Conservation (phyloP, 2,888 invertebrate species). For the Netelia virgata region DNA sequence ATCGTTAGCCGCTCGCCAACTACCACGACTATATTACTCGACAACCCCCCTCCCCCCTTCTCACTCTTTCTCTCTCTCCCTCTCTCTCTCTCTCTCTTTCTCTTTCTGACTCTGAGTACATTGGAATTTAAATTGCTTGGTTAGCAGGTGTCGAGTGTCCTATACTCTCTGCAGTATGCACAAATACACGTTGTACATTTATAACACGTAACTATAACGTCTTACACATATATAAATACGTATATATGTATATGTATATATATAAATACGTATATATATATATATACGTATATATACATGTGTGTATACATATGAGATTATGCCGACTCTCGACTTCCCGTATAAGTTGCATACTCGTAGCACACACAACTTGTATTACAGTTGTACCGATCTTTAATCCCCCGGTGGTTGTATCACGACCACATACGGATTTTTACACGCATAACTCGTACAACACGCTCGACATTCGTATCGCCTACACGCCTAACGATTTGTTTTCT, state of each 20-base stretch:
- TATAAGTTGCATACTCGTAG: constrained; percentile 12
- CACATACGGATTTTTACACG: not conserved
- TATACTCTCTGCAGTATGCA: constrained; percentile 25
- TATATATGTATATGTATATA: too few species aligned
- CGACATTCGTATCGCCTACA: too few species aligned
- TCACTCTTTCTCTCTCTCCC: too few species aligned
- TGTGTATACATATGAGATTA: not conserved
- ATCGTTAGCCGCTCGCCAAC: constrained; percentile 14
- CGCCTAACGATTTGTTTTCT: too few species aligned
- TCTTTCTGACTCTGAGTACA: constrained; percentile 12
- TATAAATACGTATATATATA: not conserved
- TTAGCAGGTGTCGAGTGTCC: constrained; percentile 63
- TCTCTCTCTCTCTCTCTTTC: too few species aligned
- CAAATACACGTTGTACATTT: constrained; percentile 1
- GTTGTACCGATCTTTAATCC: not conserved
- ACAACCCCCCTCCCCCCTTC: not conserved
- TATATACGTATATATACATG: constrained; percentile 4
- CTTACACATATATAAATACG: not conserved
- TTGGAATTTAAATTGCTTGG: constrained; percentile 67
- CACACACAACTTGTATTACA: constrained; percentile 20
- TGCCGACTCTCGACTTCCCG: constrained; percentile 30
- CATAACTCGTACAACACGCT: not conserved
- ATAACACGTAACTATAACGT: constrained; percentile 20
- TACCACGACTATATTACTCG: constrained; percentile 5
- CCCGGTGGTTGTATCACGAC: constrained; percentile 19